Evolutionary conservation across 2,797 vertebrate genomes (phyloP).

Genomic region (Sebastes ruberrimus): DNA sequence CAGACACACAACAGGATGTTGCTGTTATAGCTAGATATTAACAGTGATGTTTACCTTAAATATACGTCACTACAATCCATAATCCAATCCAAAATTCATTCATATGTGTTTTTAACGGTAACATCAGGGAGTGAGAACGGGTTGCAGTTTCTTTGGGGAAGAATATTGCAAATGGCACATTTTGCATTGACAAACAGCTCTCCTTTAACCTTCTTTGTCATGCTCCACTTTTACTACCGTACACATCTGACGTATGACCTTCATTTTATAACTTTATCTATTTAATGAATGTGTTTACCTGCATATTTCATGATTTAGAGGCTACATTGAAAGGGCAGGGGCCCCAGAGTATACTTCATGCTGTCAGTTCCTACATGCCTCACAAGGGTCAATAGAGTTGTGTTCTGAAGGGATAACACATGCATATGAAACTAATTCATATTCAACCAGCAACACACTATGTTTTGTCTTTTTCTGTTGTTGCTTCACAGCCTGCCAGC

Average conservation of each 20-base stretch:
- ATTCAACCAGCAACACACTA: conserved; percentile 20
- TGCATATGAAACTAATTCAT: conserved; percentile 23
- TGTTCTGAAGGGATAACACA: conserved; percentile 6
- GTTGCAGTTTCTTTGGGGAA: not conserved
- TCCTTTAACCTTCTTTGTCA: not conserved
- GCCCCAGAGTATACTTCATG: not conserved
- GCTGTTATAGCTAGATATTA: not conserved
- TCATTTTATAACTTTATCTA: conserved; percentile 8
- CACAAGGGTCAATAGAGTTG: conserved; percentile 11
- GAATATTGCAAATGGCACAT: not conserved
- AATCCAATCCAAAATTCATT: not conserved
- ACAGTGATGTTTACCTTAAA: not conserved
- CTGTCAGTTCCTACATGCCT: conserved; percentile 9
- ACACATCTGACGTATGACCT: conserved; percentile 8
- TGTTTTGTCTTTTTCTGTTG: conserved; percentile 5
- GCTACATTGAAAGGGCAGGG: not conserved
- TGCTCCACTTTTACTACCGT: not conserved
- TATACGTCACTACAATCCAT: not conserved
- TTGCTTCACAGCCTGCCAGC: not conserved
- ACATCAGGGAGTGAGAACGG: not conserved
- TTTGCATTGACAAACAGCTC: not conserved
- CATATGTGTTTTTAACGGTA: not conserved
- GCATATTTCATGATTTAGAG: conserved; percentile 32
- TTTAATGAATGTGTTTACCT: conserved; percentile 29
- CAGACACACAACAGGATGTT: not conserved